Conservation (phyloP, 2,113 vertebrate species). For the Sturnus vulgaris region DNA sequence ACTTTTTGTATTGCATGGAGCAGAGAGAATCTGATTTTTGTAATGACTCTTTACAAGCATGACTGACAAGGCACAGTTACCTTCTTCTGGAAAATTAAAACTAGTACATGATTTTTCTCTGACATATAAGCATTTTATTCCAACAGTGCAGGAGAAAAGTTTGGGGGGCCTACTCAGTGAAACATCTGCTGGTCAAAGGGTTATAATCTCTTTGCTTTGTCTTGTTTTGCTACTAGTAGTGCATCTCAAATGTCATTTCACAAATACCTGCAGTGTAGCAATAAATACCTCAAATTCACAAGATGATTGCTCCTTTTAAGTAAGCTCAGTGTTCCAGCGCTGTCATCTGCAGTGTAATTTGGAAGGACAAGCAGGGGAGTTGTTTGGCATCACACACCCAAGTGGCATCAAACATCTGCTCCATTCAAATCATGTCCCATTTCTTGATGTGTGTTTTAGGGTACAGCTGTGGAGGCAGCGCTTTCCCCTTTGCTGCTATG, state of each 20-base stretch:
- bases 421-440: not conserved
- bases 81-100: conserved; percentile 1
- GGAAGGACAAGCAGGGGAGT: not conserved
- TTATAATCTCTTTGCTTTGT: not conserved
- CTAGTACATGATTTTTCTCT: not conserved
- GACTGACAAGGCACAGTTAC: not conserved
- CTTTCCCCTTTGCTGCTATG: not conserved
- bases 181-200: not conserved
- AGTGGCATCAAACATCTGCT: not conserved
- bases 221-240: not conserved
- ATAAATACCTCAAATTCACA: not conserved
- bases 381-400: not conserved
- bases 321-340: not conserved
- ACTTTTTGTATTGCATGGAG: not conserved
- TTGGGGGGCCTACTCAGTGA: not conserved
- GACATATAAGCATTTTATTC: not conserved
- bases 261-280: not conserved
- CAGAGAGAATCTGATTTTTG: not conserved
- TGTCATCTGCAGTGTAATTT: not conserved
- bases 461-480: not conserved
- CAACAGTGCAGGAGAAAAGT: not conserved
- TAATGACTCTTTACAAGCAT: not conserved
- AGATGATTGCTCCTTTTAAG: not conserved
- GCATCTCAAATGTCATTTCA: not conserved
- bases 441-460: not conserved